Conservation (phyloP, 30 jellyfish, hydroid and myxozoan genomes). For the Aurelia aurita region DNA sequence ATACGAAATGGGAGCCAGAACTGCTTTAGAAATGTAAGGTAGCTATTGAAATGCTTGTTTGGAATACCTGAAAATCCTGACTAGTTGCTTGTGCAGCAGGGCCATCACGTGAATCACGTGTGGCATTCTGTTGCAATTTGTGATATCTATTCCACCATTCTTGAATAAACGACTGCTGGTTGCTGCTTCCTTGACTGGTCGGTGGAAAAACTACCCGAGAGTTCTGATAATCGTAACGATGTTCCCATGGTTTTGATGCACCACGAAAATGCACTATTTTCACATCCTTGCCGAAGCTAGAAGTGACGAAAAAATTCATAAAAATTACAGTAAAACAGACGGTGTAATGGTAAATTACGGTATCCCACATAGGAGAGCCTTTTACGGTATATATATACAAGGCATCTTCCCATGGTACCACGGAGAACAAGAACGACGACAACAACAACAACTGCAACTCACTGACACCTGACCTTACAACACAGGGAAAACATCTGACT, state of each 20-base stretch:
- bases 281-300: conserved; percentile 78
- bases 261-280: conserved; percentile 88
- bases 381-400: too few species aligned
- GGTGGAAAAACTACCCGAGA: conserved; percentile 17
- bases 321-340: not conserved
- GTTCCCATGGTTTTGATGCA: conserved; percentile 87
- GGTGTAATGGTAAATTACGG: not conserved
- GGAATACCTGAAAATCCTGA: not conserved
- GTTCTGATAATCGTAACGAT: conserved; percentile 50
- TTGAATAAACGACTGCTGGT: conserved; percentile 14
- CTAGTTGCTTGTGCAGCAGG: not conserved
- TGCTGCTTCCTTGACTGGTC: conserved; percentile 1
- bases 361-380: conserved; percentile 7
- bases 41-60: not conserved
- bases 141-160: conserved; percentile 88
- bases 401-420: too few species aligned
- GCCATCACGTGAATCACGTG: not conserved
- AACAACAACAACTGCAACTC: too few species aligned
- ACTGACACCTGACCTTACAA: too few species aligned
- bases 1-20: too few species aligned
- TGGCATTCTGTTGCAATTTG: not conserved
- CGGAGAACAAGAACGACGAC: too few species aligned
- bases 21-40: not conserved
- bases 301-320: not conserved
- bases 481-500: too few species aligned